Evolutionary conservation across 2,113 vertebrate genomes (phyloP).

Genomic region (Vicugna pacos): DNA sequence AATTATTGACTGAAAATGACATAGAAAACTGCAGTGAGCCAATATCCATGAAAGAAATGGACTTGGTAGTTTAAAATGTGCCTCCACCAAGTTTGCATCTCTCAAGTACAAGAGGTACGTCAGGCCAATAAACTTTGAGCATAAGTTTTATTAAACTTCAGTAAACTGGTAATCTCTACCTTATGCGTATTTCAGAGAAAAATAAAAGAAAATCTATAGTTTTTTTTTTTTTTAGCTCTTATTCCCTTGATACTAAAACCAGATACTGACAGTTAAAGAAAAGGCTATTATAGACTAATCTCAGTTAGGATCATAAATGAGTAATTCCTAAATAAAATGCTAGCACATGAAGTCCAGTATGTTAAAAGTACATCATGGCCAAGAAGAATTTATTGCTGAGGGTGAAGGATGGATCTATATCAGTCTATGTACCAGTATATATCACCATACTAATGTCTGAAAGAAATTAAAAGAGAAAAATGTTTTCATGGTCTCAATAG

Average conservation of each 20-base stretch:
- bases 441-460: background rate
- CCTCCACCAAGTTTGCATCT: background rate
- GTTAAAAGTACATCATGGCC: background rate
- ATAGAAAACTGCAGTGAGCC: background rate
- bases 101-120: background rate
- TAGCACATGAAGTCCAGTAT: background rate
- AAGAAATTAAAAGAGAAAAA: background rate
- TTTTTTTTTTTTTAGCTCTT: background rate
- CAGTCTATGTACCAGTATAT: background rate
- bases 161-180: background rate
- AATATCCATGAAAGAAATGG: slow-evolving; percentile 4
- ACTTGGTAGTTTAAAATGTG: background rate
- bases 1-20: background rate
- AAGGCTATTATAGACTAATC: background rate
- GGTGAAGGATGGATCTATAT: background rate
- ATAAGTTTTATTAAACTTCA: background rate
- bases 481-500: background rate
- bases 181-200: background rate
- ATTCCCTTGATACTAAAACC: background rate
- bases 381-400: background rate
- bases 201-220: background rate
- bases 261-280: background rate
- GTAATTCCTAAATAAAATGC: slow-evolving; percentile 8
- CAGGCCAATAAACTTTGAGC: background rate
- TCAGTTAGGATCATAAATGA: slow-evolving; percentile 19